Conservation (phyloP, 2,797 vertebrate genomes). For the Vireo griseus region DNA sequence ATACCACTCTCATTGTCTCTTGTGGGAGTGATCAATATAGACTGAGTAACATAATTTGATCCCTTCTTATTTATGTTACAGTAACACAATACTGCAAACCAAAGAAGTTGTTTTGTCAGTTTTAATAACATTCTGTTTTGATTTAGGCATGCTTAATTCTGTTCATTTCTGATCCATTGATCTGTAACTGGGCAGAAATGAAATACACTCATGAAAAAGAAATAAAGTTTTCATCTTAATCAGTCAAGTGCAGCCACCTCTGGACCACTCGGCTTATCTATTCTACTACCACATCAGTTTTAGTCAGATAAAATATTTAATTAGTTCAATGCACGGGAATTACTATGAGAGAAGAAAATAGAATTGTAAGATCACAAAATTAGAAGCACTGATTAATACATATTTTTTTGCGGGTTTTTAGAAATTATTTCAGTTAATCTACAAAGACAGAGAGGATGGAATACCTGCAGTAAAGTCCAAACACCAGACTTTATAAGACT, state of each 20-base stretch:
- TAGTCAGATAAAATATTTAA: background rate
- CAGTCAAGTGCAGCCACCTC: background rate
- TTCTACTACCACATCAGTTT: background rate
- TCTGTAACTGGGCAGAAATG: background rate
- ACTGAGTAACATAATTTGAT: background rate
- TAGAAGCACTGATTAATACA: background rate
- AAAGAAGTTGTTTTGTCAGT: background rate
- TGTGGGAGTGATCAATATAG: background rate
- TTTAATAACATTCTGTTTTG: constrained; percentile 6
- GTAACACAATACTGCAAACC: background rate
- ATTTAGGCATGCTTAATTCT: constrained; percentile 14
- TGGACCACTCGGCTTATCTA: background rate
- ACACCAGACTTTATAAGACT: background rate
- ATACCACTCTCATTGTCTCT: background rate
- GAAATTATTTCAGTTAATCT: background rate
- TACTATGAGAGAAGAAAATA: background rate
- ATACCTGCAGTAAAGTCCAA: background rate
- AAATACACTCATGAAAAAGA: background rate
- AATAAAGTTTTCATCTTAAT: constrained; percentile 5
- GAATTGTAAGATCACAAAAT: background rate
- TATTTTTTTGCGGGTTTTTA: background rate
- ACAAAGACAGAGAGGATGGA: background rate
- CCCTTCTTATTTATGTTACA: background rate
- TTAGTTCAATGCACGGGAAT: background rate
- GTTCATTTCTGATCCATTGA: constrained; percentile 17